Conservation (phyloP, 2,888 invertebrate genomes). For the Antitype chi region DNA sequence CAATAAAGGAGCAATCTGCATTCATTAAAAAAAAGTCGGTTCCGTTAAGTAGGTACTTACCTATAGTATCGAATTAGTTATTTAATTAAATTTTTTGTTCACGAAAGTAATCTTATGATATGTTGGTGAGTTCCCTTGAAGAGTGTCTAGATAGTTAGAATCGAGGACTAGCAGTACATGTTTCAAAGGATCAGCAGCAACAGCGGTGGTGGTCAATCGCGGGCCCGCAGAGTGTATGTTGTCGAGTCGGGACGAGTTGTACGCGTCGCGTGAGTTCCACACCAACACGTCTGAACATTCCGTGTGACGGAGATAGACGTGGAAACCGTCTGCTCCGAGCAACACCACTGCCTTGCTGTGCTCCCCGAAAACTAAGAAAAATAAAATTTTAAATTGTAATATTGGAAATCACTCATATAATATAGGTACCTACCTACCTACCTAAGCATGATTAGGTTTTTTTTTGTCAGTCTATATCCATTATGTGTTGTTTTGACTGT, state of each 20-base stretch:
- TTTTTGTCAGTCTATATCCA: neutral
- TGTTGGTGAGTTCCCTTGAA: conserved; percentile 83
- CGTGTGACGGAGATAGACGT: conserved; percentile 88
- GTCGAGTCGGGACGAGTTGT: conserved; percentile 83
- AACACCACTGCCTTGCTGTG: conserved; percentile 76
- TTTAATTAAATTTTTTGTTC: conserved; percentile 58
- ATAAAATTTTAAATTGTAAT: conserved; percentile 7
- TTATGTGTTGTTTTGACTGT: conserved; percentile 2
- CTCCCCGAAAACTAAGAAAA: conserved; percentile 78
- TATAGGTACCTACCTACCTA: too few species aligned
- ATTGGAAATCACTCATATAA: neutral
- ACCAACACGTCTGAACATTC: conserved; percentile 90
- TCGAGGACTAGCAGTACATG: conserved; percentile 90
- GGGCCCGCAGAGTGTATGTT: conserved; percentile 89
- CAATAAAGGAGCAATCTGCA: neutral
- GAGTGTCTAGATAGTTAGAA: conserved; percentile 91
- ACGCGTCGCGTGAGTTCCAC: conserved; percentile 89
- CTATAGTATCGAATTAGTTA: neutral
- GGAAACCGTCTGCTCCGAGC: conserved; percentile 76
- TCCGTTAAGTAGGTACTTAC: neutral
- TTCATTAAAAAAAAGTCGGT: neutral
- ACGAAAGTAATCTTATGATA: conserved; percentile 80
- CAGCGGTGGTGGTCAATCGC: conserved; percentile 89
- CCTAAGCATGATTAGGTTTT: neutral
- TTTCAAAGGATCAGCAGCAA: conserved; percentile 88